Percentiles rank a stretch among this genome's conserved stretches.
These are phyloP conservation scores for Dasypus novemcinctus DNA, from an alignment of 2,113 vertebrate species.

Conservation along the genomic window DNA sequence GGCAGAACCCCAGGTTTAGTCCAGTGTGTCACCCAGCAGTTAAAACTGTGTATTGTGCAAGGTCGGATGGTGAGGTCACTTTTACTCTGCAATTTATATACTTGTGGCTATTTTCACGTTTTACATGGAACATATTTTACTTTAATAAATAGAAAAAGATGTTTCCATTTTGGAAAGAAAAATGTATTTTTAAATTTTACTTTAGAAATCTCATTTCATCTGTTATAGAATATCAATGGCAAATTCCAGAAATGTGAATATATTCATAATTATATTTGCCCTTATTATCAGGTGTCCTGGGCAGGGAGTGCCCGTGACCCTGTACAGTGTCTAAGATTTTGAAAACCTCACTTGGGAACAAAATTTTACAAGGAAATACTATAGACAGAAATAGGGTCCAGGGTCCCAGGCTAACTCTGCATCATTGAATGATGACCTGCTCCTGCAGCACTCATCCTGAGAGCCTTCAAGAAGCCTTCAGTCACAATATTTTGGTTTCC, in stretches of 20 bases:
- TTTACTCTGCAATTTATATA: background rate
- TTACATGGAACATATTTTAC: background rate
- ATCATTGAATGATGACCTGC: background rate
- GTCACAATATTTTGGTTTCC: background rate
- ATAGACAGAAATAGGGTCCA: background rate
- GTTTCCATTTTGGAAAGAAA: background rate
- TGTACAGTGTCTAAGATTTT: background rate
- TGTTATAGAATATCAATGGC: background rate
- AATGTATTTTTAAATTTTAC: background rate
- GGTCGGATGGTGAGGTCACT: background rate
- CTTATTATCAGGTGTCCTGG: background rate
- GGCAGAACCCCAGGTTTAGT: slow-evolving; percentile 26
- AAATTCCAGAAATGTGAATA: background rate
- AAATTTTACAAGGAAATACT: background rate
- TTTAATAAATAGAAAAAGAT: slow-evolving; percentile 28
- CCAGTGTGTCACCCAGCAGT: background rate
- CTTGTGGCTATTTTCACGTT: slow-evolving; percentile 25
- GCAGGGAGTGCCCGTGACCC: background rate
- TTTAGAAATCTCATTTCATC: slow-evolving; percentile 12
- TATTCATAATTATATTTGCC: background rate
- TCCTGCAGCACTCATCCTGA: background rate
- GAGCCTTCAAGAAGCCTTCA: background rate
- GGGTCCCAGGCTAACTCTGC: background rate
- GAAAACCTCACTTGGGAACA: background rate
- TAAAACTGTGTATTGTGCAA: slow-evolving; percentile 32